A percentile compares a stretch with the other conserved stretches of the same genome.
phyloP scores from a whole-genome alignment of 2,888 invertebrate species.

The Apotomis betuletana region DNA sequence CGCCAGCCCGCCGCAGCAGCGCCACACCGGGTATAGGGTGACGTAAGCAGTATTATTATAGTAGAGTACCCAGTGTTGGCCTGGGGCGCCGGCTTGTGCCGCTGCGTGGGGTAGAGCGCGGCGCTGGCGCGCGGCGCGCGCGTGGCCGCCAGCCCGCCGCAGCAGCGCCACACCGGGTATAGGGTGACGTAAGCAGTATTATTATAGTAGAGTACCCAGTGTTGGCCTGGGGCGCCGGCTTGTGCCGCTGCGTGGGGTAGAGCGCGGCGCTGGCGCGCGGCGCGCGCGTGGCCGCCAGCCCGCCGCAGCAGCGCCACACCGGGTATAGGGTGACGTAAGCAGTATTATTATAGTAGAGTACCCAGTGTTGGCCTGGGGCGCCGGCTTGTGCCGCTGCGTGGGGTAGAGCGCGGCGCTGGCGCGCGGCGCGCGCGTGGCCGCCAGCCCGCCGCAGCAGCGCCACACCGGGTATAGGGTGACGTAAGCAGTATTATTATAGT shows the following conservation, averaged over 20 bases:
- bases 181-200: too few relatives aligned
- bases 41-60: too few relatives aligned
- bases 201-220: conserved; percentile 22
- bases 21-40: conserved; percentile 43
- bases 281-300: conserved; percentile 46
- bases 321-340: too few relatives aligned
- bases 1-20: conserved; percentile 58
- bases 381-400: neutral
- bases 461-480: too few relatives aligned
- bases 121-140: conserved; percentile 46
- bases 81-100: conserved; percentile 31
- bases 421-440: conserved; percentile 47
- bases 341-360: neutral
- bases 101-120: conserved; percentile 34
- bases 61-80: conserved; percentile 39
- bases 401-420: conserved; percentile 42
- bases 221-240: conserved; percentile 41
- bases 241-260: neutral
- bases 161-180: conserved; percentile 54
- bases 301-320: conserved; percentile 64
- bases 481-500: too few relatives aligned
- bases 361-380: conserved; percentile 43
- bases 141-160: conserved; percentile 52
- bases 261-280: conserved; percentile 45
- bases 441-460: conserved; percentile 60